Conservation (phyloP, 1,140 invertebrate species). For the Ostrea denselamellosa region DNA sequence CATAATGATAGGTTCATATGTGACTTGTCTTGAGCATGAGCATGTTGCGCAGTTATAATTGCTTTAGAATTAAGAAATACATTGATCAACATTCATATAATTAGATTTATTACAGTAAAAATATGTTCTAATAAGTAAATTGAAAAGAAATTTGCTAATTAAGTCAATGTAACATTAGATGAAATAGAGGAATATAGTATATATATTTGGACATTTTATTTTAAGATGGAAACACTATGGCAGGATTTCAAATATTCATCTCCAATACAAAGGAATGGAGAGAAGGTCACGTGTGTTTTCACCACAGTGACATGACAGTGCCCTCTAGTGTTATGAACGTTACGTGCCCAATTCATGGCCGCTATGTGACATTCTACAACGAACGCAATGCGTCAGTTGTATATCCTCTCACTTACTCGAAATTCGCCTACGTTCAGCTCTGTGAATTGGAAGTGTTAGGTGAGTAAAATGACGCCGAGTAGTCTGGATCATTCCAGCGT, state of each 20-base stretch:
- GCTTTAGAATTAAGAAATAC: no score
- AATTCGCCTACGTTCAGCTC: constrained; percentile 9
- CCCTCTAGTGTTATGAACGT: constrained; percentile 9
- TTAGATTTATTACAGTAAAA: no score
- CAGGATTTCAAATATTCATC: background rate
- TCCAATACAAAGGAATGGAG: background rate
- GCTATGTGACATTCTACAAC: constrained; percentile 15
- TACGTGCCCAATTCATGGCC: background rate
- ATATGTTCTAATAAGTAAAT: no score
- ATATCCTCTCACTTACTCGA: background rate
- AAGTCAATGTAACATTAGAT: no score
- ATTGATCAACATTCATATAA: no score
- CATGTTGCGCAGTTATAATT: no score
- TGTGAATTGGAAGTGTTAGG: constrained; percentile 5
- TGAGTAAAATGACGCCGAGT: background rate
- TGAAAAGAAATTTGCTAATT: no score
- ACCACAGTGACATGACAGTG: background rate
- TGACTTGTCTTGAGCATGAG: no score
- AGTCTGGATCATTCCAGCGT: no score
- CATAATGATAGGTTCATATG: no score
- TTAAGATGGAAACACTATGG: background rate
- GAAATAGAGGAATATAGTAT: no score
- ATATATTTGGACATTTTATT: background rate
- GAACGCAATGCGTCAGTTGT: background rate
- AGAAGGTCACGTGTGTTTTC: background rate